phyloP scores from a whole-genome alignment of 2,113 vertebrate genomes.

The Chitala chitala region DNA sequence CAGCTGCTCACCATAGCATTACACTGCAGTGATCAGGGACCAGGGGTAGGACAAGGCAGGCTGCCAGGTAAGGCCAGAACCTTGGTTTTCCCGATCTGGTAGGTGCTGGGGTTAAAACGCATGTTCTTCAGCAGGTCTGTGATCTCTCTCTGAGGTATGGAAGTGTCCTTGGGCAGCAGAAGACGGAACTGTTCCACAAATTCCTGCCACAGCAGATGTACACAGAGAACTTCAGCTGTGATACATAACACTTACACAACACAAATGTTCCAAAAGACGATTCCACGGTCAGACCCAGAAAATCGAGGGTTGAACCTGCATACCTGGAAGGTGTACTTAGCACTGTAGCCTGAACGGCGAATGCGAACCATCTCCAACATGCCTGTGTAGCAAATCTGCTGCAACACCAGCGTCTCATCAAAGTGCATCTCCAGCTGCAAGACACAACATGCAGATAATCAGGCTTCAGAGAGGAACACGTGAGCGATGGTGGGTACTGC shows the following conservation, averaged over 20 bases:
- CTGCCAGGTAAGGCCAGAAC: constrained; percentile 51
- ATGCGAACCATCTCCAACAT: constrained; percentile 83
- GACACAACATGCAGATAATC: constrained; percentile 26
- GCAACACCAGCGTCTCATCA: constrained; percentile 79
- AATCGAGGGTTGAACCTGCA: no score
- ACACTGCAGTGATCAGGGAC: background rate
- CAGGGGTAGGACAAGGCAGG: no score
- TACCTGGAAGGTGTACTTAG: constrained; percentile 88
- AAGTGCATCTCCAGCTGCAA: constrained; percentile 80
- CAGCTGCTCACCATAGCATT: no score
- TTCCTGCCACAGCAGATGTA: constrained; percentile 58
- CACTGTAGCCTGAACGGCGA: constrained; percentile 80
- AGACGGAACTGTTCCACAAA: constrained; percentile 81
- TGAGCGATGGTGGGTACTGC: background rate
- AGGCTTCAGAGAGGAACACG: background rate
- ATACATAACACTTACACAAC: no score
- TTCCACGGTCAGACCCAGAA: no score
- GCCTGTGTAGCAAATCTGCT: constrained; percentile 79
- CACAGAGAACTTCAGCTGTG: background rate
- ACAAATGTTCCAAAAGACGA: background rate
- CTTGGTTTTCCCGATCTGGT: constrained; percentile 90
- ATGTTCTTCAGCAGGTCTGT: constrained; percentile 69
- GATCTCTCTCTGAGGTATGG: constrained; percentile 68
- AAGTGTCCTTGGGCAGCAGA: constrained; percentile 71
- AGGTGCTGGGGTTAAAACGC: constrained; percentile 63